Base-by-base conservation (phyloP, 2,797 vertebrate species). In the Odontamblyopus lacepedii region DNA sequence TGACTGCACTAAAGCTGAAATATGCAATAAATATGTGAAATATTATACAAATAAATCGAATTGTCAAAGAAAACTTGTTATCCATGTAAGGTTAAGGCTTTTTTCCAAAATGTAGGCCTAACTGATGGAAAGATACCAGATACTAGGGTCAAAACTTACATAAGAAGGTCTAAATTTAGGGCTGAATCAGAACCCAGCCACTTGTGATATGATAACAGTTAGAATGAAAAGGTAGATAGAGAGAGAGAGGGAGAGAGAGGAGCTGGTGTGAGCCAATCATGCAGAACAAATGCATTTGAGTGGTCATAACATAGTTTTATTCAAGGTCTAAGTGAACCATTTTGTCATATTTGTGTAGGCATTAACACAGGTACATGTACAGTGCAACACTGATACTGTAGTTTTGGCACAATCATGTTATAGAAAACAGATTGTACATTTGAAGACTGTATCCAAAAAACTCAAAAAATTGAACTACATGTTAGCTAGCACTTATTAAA, bases 121-220 rank as follows among this genome's bases (percentile, higher is more conserved):
- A 63, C 12, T 23, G 19, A 44, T 63, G 19, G n/a, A 16, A 13
- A 63, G 35, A 63, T 23, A 44, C 62, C 23, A 44, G 3, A 35
- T 15, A 30, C 27, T 61, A 18, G 27, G 27, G 60, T 62, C 15
- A 63, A 63, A 38, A 63, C 30, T 63, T 61, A 61, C 29, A 18
- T 61, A 61, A 61, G 55, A 57, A 60, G 62, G 11, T 44, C 32
- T 63, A 63, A 62, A 63, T 63, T 13, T 41, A 63, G 35, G 38
- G 23, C 62, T 63, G 62, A 63, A 44, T 63, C 38, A 63, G 62
- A 41, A 41, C n/a, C 8, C 41, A 63, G 38, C 18, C 30, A 63
- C 23, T 63, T 63, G 19, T 63, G 62, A 41, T 38, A 41, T 63
- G 61, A 35, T 41, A 26, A 3, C 18, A n/a, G 9, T n/a, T n/a